A percentile compares a stretch with the other conserved stretches of the same genome.
These are phyloP conservation scores for Catharus minimus DNA, from an alignment of 2,113 vertebrate species.

Conservation along the genomic window DNA sequence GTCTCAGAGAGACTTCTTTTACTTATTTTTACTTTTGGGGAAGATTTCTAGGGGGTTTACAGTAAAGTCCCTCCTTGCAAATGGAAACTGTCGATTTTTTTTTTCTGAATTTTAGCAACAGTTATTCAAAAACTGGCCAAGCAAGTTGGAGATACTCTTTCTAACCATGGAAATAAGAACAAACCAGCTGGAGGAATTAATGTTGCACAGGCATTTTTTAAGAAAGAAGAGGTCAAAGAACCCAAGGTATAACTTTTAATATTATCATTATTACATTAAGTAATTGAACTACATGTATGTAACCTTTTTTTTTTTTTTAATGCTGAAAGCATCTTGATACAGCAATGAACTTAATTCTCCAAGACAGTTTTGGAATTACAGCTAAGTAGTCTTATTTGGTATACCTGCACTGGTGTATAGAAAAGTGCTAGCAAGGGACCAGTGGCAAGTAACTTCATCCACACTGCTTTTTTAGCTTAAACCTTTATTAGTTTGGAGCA, in stretches of 20 bases:
- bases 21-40: background rate
- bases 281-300: background rate
- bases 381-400: background rate
- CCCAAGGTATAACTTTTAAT: constrained; percentile 73
- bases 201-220: constrained; percentile 64
- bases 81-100: background rate
- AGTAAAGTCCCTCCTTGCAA: background rate
- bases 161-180: constrained; percentile 60
- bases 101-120: constrained; percentile 67
- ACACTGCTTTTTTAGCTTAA: background rate
- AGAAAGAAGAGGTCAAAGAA: constrained; percentile 78
- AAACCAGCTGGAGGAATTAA: constrained; percentile 79
- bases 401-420: background rate
- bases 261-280: background rate
- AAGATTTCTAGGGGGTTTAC: background rate
- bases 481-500: background rate
- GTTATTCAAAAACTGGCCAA: constrained; percentile 73
- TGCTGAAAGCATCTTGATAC: background rate
- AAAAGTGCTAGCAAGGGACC: background rate
- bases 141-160: constrained; percentile 78
- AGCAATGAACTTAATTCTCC: background rate
- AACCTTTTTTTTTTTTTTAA: background rate
- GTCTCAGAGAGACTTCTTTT: background rate
- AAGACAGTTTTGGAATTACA: background rate
- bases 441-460: background rate